Percentiles rank a stretch among this genome's conserved stretches.
phyloP scores from a whole-genome alignment of 2,113 vertebrate genomes.

The Pomatorhinus ruficollis region DNA sequence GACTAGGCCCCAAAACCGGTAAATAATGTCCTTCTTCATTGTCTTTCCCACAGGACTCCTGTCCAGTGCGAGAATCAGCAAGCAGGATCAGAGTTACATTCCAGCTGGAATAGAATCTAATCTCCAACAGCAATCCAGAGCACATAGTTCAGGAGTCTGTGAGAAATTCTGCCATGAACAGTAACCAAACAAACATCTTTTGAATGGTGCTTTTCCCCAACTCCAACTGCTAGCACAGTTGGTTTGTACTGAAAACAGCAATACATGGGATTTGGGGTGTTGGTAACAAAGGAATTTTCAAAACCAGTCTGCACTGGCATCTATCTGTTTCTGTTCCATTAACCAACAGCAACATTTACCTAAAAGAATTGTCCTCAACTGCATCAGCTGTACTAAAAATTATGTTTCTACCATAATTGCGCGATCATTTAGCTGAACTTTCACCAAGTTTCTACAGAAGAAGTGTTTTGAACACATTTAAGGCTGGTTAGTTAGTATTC shows the following conservation, averaged over 20 bases:
- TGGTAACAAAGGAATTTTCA: background rate
- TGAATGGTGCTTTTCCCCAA: background rate
- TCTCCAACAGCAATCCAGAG: background rate
- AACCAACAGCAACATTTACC: background rate
- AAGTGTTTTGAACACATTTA: background rate
- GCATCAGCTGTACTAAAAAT: background rate
- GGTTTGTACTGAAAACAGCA: background rate
- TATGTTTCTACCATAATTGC: background rate
- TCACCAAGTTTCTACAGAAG: background rate
- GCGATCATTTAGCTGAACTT: background rate
- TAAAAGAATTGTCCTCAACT: background rate
- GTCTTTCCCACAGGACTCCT: background rate
- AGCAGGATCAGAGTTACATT: background rate
- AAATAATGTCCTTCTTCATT: too few species aligned
- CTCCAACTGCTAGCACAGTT: background rate
- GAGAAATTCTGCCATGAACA: background rate
- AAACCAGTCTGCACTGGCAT: background rate
- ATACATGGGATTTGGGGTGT: fast-evolving
- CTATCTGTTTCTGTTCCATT: background rate
- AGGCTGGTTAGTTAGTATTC: background rate
- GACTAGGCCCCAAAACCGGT: fast-evolving
- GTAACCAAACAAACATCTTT: background rate
- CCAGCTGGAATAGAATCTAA: background rate
- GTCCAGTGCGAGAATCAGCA: background rate
- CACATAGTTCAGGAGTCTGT: background rate